Conservation (phyloP, 2,888 invertebrate species). For the Venusia cambrica region DNA sequence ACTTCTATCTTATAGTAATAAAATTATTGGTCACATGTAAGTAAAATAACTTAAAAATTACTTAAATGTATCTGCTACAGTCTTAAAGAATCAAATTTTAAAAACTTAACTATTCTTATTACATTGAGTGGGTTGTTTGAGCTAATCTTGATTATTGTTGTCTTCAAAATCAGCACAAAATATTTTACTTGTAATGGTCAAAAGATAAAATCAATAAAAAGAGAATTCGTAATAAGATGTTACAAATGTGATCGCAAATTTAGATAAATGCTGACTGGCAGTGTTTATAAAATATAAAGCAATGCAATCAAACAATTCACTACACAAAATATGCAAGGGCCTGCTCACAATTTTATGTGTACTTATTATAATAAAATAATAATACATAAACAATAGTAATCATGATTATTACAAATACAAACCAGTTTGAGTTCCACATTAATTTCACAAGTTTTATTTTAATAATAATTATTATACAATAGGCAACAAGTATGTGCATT, state of each 20-base stretch:
- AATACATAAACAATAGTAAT: slow-evolving; percentile 23
- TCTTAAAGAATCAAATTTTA: slow-evolving; percentile 57
- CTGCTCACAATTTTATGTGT: slow-evolving; percentile 49
- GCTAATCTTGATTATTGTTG: slow-evolving; percentile 30
- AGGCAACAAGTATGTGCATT: slow-evolving; percentile 24
- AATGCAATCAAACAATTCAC: slow-evolving; percentile 49
- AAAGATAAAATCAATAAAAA: slow-evolving; percentile 30
- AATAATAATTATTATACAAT: slow-evolving; percentile 14
- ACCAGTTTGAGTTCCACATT: slow-evolving; percentile 40
- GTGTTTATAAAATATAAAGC: slow-evolving; percentile 45
- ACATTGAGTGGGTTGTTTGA: slow-evolving; percentile 36
- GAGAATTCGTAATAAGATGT: slow-evolving; percentile 23
- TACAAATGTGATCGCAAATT: slow-evolving; percentile 37
- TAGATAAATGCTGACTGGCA: slow-evolving; percentile 68
- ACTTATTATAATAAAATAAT: slow-evolving; percentile 12
- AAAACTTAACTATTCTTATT: slow-evolving; percentile 40
- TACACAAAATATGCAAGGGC: slow-evolving; percentile 54
- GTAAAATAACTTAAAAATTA: slow-evolving; percentile 68
- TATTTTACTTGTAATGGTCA: slow-evolving; percentile 26
- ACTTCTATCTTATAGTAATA: slow-evolving; percentile 63
- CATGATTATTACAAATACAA: slow-evolving; percentile 18
- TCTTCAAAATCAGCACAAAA: slow-evolving; percentile 23
- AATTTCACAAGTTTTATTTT: slow-evolving; percentile 17
- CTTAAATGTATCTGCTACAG: slow-evolving; percentile 60
- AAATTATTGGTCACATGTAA: slow-evolving; percentile 73